A percentile compares a stretch with the other conserved stretches of the same genome.
Conservation (phyloP, 2,888 invertebrate species). For the Eremobia ochroleuca region DNA sequence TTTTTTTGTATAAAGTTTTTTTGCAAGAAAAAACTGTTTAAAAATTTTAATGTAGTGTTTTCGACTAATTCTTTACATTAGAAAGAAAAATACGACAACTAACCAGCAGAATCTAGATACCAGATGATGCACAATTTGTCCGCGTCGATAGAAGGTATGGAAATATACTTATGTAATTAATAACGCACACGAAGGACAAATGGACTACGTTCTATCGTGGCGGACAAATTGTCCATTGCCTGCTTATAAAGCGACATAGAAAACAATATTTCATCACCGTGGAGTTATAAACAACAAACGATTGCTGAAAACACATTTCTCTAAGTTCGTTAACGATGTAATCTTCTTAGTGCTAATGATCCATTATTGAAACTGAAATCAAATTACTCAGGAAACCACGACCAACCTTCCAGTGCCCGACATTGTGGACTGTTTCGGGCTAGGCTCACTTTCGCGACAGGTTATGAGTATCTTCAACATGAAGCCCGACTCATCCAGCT, state of each 20-base stretch:
- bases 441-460: constrained; percentile 82
- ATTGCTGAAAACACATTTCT: neutral
- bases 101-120: neutral
- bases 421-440: constrained; percentile 89
- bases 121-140: neutral
- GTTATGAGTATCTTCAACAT: constrained; percentile 86
- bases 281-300: neutral
- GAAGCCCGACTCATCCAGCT: constrained; percentile 82
- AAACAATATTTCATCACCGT: neutral
- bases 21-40: neutral
- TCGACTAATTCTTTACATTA: neutral
- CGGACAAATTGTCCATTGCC: neutral
- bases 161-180: neutral
- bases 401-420: constrained; percentile 53
- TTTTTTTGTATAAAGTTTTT: too few relatives aligned
- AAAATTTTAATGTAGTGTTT: neutral
- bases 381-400: constrained; percentile 51
- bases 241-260: neutral
- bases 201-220: neutral
- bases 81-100: neutral
- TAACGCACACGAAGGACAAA: neutral
- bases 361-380: neutral
- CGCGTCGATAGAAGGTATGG: neutral
- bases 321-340: neutral
- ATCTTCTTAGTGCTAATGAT: neutral